A percentile compares a stretch with the other conserved stretches of the same genome.
These are phyloP conservation scores for Poeciliopsis infans DNA, from an alignment of 2,797 vertebrate species.

Conservation along the genomic window DNA sequence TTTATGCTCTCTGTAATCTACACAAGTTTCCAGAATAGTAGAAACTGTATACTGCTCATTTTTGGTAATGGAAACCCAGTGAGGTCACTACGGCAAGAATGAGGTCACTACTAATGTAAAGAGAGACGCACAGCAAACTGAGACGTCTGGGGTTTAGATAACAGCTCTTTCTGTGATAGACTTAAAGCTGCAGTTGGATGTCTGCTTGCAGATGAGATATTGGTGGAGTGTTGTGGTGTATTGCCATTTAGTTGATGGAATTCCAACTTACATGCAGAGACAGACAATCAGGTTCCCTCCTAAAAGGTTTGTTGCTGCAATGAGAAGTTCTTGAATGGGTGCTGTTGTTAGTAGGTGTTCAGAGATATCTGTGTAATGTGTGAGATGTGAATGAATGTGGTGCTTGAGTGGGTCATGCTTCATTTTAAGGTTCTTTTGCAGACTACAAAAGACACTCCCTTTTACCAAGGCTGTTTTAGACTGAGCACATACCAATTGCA, in stretches of 20 bases:
- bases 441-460: constrained; percentile 60
- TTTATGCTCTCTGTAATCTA: constrained; percentile 23
- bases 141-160: constrained; percentile 68
- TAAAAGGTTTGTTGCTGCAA: constrained; percentile 18
- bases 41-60: constrained; percentile 35
- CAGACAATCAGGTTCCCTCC: constrained; percentile 11
- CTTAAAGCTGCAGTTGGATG: constrained; percentile 47
- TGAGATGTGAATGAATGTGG: constrained; percentile 51
- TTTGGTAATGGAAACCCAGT: constrained; percentile 65
- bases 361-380: constrained; percentile 40
- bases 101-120: constrained; percentile 76
- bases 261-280: constrained; percentile 38
- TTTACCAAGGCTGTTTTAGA: constrained; percentile 51
- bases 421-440: constrained; percentile 56
- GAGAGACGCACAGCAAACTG: constrained; percentile 57
- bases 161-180: constrained; percentile 46
- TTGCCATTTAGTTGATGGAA: constrained; percentile 36
- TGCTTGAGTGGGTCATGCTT: constrained; percentile 56
- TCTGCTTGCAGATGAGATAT: constrained; percentile 38
- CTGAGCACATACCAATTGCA: constrained; percentile 69
- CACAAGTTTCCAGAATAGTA: constrained; percentile 23
- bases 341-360: constrained; percentile 20
- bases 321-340: constrained; percentile 29
- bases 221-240: constrained; percentile 6
- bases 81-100: constrained; percentile 67